These are phyloP conservation scores for Pollenia amentaria DNA, from an alignment of 2,888 invertebrate genomes.

Conservation along the genomic window DNA sequence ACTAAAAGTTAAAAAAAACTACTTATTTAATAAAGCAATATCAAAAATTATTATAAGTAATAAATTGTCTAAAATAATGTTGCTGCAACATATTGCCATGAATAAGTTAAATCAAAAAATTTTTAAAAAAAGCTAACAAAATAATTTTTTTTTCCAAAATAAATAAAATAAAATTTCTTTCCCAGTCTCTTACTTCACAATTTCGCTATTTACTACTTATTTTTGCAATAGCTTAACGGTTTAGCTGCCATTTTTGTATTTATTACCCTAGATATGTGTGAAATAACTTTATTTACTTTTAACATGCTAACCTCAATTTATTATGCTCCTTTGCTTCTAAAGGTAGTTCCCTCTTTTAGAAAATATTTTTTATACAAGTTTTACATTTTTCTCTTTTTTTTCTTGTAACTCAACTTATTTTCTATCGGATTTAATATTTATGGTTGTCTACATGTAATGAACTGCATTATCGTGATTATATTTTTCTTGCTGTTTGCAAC, in stretches of 20 bases:
- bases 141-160: background rate
- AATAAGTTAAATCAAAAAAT: too few relatives aligned
- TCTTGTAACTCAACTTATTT: conserved; percentile 22
- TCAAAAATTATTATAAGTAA: too few relatives aligned
- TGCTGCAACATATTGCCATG: too few relatives aligned
- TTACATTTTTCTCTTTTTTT: background rate
- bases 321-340: conserved; percentile 23
- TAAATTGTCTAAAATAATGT: too few relatives aligned
- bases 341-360: background rate
- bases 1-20: too few relatives aligned
- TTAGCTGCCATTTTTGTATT: conserved; percentile 51
- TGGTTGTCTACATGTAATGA: conserved; percentile 71
- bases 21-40: too few relatives aligned
- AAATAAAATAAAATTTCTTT: background rate
- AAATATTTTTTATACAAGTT: conserved; percentile 24
- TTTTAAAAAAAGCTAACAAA: too few relatives aligned
- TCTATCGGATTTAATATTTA: conserved; percentile 71
- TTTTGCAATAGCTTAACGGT: background rate
- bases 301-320: conserved; percentile 73
- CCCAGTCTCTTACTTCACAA: background rate
- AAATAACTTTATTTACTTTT: conserved; percentile 71
- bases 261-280: conserved; percentile 68
- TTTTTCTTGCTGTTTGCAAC: conserved; percentile 37
- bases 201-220: conserved; percentile 6
- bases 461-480: conserved; percentile 71